Base-by-base conservation (phyloP, 92 coral and sea anemone genomes). In the Zoanthus sociatus region DNA sequence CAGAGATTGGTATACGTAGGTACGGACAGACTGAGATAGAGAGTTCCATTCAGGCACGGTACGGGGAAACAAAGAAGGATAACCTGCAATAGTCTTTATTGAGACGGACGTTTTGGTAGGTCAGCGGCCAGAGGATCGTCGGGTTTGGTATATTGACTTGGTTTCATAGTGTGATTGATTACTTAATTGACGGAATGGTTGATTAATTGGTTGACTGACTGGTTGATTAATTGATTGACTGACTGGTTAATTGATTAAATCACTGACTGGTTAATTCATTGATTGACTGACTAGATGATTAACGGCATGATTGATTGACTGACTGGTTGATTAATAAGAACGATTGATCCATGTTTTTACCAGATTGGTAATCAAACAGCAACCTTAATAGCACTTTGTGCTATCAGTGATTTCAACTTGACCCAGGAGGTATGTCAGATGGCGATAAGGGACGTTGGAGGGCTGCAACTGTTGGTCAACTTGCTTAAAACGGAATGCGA, bases 351-450 rank as follows among this genome's bases (percentile, higher is more conserved):
- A 3, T 69, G 0, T 4, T 20, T 63, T 33, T 5, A 33, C 26
- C 86, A 96, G 98, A 90, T 93, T 76, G 98, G 98, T 26, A 94
- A 96, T 87, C 98, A 93, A 17, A 92, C 95, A 6, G 98, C 98
- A 48, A 93, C 98, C 4, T 94, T 96, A 9, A 94, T 96, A 44
- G 93, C 98, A 8, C 88, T 96, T 14, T 96, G 98, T 46, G 98
- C 93, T 63, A 86, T 96, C 7, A 91, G 89, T 54, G 98, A 94
- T 89, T 96, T 96, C 75, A 94, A 96, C 89, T 84, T 96, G 74
- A 79, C 95, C 12, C 96, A 92, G 67, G 98, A 96, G 76, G 89
- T 94, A 90, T 82, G 94, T 16, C 98, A 96, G 75, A 93, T 96
- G 98, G 98, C 98, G 12, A 91, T 96, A 47, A 91, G 98, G 61